Percentiles rank a stretch among this genome's conserved stretches.
Conservation (phyloP, 1,140 invertebrate genomes). For the Mya arenaria region DNA sequence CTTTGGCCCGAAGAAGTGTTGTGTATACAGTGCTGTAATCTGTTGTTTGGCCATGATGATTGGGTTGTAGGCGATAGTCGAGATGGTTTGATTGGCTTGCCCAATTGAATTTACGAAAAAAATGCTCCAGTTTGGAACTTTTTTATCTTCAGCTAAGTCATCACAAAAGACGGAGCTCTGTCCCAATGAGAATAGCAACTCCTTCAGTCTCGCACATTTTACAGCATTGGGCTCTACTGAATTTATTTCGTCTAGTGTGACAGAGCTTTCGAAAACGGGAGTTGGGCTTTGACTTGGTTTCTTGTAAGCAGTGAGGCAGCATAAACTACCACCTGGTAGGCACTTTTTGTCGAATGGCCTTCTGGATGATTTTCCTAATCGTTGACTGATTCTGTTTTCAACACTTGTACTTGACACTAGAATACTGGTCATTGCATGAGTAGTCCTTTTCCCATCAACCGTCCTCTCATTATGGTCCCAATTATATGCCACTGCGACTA, state of each 20-base stretch:
- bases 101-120: background rate
- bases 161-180: conserved; percentile 5
- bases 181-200: background rate
- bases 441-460: conserved; percentile 29
- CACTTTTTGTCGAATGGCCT: background rate
- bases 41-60: conserved; percentile 26
- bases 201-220: background rate
- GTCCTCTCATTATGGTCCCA: conserved; percentile 47
- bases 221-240: background rate
- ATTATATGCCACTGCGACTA: conserved; percentile 22
- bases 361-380: background rate
- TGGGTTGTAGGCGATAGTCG: conserved; percentile 1
- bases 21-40: conserved; percentile 28
- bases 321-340: background rate
- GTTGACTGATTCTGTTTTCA: background rate
- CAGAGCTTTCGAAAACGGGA: background rate
- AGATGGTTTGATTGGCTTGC: background rate
- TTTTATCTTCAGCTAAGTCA: background rate
- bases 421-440: conserved; percentile 47
- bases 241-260: conserved; percentile 7
- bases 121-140: background rate
- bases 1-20: background rate
- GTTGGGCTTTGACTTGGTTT: background rate
- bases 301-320: background rate
- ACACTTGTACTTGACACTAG: conserved; percentile 2